Evolutionary conservation across 2,888 invertebrate genomes (phyloP).

Genomic region (Scrobipalpa atriplicella): DNA sequence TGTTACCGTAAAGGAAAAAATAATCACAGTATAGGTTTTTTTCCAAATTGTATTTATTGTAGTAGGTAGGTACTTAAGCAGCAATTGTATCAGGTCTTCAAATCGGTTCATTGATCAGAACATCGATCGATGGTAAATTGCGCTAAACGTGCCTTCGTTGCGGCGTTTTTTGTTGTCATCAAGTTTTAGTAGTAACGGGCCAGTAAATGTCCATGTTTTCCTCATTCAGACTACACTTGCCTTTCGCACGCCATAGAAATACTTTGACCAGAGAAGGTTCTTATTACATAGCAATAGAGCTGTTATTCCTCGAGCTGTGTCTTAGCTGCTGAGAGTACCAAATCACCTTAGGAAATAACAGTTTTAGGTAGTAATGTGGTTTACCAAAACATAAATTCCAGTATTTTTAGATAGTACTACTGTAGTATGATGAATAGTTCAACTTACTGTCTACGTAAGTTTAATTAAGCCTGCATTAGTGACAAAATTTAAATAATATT

Average conservation of each 20-base stretch:
- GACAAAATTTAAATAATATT: no score
- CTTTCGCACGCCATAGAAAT: not conserved
- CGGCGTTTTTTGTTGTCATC: slow-evolving; percentile 33
- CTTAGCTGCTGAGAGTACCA: no score
- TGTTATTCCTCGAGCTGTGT: not conserved
- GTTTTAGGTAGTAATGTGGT: no score
- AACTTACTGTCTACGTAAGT: no score
- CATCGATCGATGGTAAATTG: not conserved
- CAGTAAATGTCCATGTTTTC: slow-evolving; percentile 26
- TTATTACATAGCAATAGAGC: not conserved
- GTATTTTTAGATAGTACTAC: no score
- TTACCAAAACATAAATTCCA: no score
- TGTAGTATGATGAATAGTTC: no score
- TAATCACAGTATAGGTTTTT: no score
- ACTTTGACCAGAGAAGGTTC: not conserved
- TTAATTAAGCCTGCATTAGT: no score
- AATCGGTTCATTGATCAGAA: slow-evolving; percentile 3
- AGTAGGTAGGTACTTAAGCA: no score
- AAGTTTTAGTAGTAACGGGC: slow-evolving; percentile 35
- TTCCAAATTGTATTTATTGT: not conserved
- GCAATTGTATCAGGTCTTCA: not conserved
- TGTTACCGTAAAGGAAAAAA: no score
- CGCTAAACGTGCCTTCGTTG: slow-evolving; percentile 13
- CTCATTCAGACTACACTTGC: slow-evolving; percentile 13
- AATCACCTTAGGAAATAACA: no score